Evolutionary conservation across 2,888 invertebrate genomes (phyloP), one percentile per base, ranked within the genome.

Genomic region (Junonia oenone): DNA sequence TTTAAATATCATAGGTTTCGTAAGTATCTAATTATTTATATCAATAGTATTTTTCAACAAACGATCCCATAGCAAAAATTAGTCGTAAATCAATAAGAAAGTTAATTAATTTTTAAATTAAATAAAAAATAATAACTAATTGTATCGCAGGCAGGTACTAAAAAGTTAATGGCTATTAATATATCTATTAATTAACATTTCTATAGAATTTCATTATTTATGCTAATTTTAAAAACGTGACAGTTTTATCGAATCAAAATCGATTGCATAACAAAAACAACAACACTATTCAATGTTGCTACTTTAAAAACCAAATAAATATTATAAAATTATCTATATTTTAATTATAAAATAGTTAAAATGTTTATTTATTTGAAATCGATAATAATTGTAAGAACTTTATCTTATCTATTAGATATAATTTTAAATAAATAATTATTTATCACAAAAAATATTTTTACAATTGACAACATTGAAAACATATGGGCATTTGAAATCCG

Each of bases 251-350:
- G 40, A 31, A 31, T 46, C n/a, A 6, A 29, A 45, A 48, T 45
- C 51, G 55, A 55, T 55, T 58, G 47, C 11, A 8, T 48, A 37
- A 38, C 11, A 17, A 31, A 27, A 45, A 11, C 2, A n/a, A 43
- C 33, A 45, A 14, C 51, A 45, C 48, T 51, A 51, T 13, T 19
- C 4, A 33, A 29, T 45, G 48, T 49, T 52, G 22, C 52, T 26
- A 31, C 22, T 22, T 9, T 4, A 37, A 35, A 37, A 37, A 22
- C 1, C 5, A 0, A 8, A 38, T 6, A 38, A 15, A 6, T 9
- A 17, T n/a, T 40, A 17, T 3, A 5, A n/a, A 11, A 38, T 38
- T 14, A 6, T 15, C 6, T 3, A 2, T 11, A 9, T 40, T n/a
- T 19, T 40, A n/a, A 33, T 40, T n/a, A 19, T n/a, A 9, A 15